Evolutionary conservation across 2,888 invertebrate genomes (phyloP), one percentile per base, ranked within the genome.

Genomic region (Rhagophthalmus giganteus): DNA sequence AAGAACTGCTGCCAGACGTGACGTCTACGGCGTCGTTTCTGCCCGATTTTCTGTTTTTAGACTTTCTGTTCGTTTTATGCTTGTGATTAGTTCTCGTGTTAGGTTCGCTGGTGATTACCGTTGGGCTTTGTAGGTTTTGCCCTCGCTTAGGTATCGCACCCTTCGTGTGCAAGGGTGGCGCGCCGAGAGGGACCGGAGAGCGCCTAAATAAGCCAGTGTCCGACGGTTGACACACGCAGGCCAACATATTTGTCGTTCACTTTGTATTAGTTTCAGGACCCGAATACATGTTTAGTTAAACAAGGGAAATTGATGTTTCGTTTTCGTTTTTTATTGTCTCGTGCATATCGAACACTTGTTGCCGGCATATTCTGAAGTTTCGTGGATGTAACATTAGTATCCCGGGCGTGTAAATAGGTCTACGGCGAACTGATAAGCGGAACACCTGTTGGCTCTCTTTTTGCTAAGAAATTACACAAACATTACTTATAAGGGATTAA

Each of bases 211-310:
- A 79, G 68, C 67, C 79, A 58, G 81, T 80, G 66, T 83, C 82
- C 61, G 79, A 76, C 54, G 83, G 83, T 70, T 84, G 84, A 72
- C 84, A 84, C 62, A 84, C 83, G 76, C 84, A 84, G 67, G 83
- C 83, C 77, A 84, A 76, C 84, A 84, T 84, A 74, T 76, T 79
- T 58, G 31, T 31, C 42, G 41, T 40, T 12, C 40, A 40, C 32
- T 50, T 38, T 41, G 28, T 41, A 41, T 44, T 37, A 25, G 26
- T 39, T 27, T 32, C 50, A 20, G 15, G 37, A 26, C 14, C 7
- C 9, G n/a, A n/a, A n/a, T n/a, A n/a, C n/a, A n/a, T n/a, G n/a
- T n/a, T n/a, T n/a, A n/a, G n/a, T n/a, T n/a, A n/a, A n/a, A n/a
- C n/a, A n/a, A n/a, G n/a, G n/a, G 24, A 24, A 4, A 14, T 14